Conservation (phyloP, 2,113 vertebrate species). For the Phalacrocorax pelagicus region DNA sequence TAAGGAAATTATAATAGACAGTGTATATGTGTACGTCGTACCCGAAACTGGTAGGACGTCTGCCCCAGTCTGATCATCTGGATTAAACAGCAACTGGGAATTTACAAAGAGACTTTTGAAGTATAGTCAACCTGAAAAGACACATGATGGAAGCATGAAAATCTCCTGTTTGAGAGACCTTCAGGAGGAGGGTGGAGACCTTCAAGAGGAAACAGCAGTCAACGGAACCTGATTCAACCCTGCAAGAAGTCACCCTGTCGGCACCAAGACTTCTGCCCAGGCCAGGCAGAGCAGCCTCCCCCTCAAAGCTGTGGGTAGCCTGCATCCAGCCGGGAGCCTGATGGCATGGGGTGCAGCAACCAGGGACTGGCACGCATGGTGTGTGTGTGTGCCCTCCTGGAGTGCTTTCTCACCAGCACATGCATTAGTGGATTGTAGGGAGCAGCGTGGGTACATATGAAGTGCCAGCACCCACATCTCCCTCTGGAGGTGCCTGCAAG, state of each 20-base stretch:
- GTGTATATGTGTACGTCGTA: background rate
- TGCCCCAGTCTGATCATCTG: background rate
- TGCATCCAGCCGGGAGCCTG: accelerated
- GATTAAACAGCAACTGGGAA: background rate
- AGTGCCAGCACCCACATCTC: background rate
- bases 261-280: background rate
- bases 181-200: background rate
- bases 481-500: background rate
- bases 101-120: background rate
- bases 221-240: background rate
- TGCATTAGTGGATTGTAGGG: background rate
- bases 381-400: accelerated
- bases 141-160: background rate
- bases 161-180: background rate
- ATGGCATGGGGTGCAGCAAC: accelerated
- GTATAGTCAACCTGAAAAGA: background rate
- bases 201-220: background rate
- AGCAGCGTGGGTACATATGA: background rate
- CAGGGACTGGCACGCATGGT: accelerated
- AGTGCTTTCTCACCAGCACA: accelerated
- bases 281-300: background rate
- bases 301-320: background rate
- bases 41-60: background rate
- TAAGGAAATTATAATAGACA: background rate
- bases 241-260: background rate